These are phyloP conservation scores for Apotomis turbidana DNA, from an alignment of 2,888 invertebrate genomes.

Conservation along the genomic window DNA sequence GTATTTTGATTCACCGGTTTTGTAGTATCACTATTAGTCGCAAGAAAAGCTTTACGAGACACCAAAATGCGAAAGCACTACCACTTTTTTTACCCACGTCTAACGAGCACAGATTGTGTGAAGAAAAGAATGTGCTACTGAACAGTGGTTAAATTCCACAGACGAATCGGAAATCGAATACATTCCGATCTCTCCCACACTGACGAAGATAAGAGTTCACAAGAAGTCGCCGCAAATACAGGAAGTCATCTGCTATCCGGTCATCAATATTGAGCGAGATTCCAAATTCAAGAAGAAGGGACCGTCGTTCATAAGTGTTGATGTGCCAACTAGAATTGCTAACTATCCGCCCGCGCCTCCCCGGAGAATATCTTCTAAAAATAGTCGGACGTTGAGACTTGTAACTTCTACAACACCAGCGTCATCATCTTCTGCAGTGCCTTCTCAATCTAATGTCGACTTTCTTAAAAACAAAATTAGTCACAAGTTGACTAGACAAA, in stretches of 20 bases:
- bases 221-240: conserved; percentile 82
- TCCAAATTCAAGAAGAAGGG: conserved; percentile 84
- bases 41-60: conserved; percentile 62
- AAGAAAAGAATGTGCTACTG: conserved; percentile 58
- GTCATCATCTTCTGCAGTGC: conserved; percentile 61
- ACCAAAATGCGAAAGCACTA: conserved; percentile 68
- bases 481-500: conserved; percentile 81
- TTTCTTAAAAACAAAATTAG: conserved; percentile 86
- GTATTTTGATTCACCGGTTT: conserved; percentile 56
- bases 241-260: conserved; percentile 86
- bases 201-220: conserved; percentile 91
- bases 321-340: conserved; percentile 57
- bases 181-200: conserved; percentile 91
- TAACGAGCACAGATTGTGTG: conserved; percentile 60
- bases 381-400: conserved; percentile 87
- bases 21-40: conserved; percentile 65
- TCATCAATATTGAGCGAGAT: conserved; percentile 68
- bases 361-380: conserved; percentile 89
- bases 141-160: conserved; percentile 82
- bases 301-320: conserved; percentile 80
- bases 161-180: conserved; percentile 92
- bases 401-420: conserved; percentile 82
- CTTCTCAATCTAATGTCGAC: conserved; percentile 81
- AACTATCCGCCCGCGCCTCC: conserved; percentile 88
- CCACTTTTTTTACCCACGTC: conserved; percentile 70